A percentile compares a stretch with the other conserved stretches of the same genome.
These are phyloP conservation scores for Protophormia terraenovae DNA, from an alignment of 2,888 invertebrate genomes.

Conservation along the genomic window DNA sequence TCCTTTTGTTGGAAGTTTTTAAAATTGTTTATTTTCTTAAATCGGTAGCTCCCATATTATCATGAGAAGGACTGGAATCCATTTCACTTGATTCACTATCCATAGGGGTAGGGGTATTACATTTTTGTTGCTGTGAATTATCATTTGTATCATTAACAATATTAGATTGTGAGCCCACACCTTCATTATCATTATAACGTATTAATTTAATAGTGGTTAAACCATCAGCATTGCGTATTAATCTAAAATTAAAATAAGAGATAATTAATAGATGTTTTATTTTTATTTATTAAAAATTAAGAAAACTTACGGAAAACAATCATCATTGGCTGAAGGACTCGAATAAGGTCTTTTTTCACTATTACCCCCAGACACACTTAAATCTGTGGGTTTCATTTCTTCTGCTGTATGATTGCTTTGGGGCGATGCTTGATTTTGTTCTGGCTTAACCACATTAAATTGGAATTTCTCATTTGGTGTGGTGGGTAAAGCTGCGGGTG, in stretches of 20 bases:
- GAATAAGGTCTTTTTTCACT: constrained; percentile 73
- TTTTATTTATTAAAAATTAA: background rate
- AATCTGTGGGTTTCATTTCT: constrained; percentile 86
- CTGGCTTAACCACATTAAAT: constrained; percentile 78
- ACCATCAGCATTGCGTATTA: constrained; percentile 81
- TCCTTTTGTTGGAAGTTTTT: background rate
- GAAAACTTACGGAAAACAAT: constrained; percentile 81
- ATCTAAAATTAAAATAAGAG: constrained; percentile 70
- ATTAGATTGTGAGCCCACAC: constrained; percentile 17
- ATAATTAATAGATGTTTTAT: background rate
- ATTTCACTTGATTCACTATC: constrained; percentile 65
- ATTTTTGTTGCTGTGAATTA: constrained; percentile 58
- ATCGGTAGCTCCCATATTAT: constrained; percentile 61
- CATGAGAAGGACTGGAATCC: constrained; percentile 56
- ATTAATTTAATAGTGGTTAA: constrained; percentile 81
- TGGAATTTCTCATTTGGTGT: constrained; percentile 79
- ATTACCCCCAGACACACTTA: constrained; percentile 82
- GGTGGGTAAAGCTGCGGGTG: constrained; percentile 76
- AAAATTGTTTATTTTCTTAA: constrained; percentile 52
- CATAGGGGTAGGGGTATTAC: constrained; percentile 60
- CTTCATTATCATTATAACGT: constrained; percentile 77
- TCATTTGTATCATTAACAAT: constrained; percentile 62
- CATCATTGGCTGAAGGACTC: constrained; percentile 73
- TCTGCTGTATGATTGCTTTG: constrained; percentile 78
- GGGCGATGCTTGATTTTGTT: constrained; percentile 75